Conservation (phyloP, 2,888 invertebrate species). For the Drosophila meridiana region DNA sequence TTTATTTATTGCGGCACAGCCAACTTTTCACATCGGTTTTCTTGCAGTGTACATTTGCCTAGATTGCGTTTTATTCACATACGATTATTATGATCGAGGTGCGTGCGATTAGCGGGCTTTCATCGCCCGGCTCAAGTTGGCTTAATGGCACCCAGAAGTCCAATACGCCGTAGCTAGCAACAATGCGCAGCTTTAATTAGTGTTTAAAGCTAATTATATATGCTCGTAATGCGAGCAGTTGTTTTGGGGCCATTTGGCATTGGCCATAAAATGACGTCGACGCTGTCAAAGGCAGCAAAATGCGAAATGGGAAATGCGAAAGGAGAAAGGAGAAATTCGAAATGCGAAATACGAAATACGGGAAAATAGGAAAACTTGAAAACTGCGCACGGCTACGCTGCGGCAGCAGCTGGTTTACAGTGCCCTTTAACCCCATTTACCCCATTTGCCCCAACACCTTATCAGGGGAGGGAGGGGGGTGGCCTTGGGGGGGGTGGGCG, state of each 20-base stretch:
- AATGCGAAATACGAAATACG: constrained; percentile 1
- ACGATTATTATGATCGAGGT: constrained; percentile 22
- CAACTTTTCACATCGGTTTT: background rate
- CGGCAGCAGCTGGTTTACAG: constrained; percentile 26
- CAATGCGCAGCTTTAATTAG: constrained; percentile 52
- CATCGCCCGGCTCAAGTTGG: constrained; percentile 9
- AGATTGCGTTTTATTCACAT: background rate
- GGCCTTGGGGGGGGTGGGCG: background rate
- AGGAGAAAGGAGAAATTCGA: background rate
- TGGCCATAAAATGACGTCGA: constrained; percentile 40
- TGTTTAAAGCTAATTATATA: constrained; percentile 54
- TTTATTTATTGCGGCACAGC: background rate
- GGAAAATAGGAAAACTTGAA: constrained; percentile 39
- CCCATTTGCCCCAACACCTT: constrained; percentile 15
- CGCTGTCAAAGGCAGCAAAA: constrained; percentile 49
- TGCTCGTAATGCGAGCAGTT: constrained; percentile 38
- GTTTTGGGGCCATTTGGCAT: constrained; percentile 23
- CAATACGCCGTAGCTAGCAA: constrained; percentile 30
- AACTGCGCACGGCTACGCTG: constrained; percentile 28
- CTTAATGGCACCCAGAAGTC: constrained; percentile 19
- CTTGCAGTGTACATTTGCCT: background rate
- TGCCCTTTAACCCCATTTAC: constrained; percentile 23
- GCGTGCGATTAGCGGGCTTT: constrained; percentile 2
- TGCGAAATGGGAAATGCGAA: constrained; percentile 1
- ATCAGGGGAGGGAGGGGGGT: background rate